These are phyloP conservation scores for Pollicipes pollicipes DNA, from an alignment of 1,140 invertebrate species.

Conservation along the genomic window DNA sequence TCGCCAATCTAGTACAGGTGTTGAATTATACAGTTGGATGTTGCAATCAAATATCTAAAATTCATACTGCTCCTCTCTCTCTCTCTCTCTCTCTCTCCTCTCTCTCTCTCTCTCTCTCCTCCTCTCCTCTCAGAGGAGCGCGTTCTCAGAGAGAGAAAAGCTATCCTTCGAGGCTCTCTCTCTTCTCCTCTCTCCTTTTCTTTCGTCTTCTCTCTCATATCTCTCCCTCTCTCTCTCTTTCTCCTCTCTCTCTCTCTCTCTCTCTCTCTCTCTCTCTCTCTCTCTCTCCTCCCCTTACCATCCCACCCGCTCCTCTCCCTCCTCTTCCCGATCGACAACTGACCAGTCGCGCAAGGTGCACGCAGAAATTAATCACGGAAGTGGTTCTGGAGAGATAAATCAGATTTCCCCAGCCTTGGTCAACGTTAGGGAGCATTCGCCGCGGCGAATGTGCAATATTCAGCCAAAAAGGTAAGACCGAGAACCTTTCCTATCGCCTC, in stretches of 20 bases:
- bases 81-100: not conserved
- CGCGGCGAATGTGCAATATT: slow-evolving; percentile 7
- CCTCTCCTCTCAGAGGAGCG: no score
- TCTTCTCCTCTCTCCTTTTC: no score
- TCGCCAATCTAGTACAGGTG: no score
- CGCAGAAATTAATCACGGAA: not conserved
- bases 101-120: not conserved
- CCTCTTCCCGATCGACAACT: not conserved
- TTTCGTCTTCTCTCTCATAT: no score
- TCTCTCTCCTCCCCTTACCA: not conserved
- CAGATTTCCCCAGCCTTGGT: not conserved
- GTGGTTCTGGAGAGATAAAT: not conserved
- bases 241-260: not conserved
- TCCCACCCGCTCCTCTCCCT: not conserved
- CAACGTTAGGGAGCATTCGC: not conserved
- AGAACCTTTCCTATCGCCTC: no score
- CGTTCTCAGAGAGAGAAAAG: no score
- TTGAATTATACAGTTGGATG: no score
- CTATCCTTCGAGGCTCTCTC: no score
- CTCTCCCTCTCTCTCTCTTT: no score
- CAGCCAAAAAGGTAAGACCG: not conserved
- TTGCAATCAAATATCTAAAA: no score
- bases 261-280: not conserved
- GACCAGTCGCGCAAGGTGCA: not conserved
- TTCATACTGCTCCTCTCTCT: not conserved